A percentile compares a stretch with the other conserved stretches of the same genome.
These are phyloP conservation scores for Bugula neritina DNA, from an alignment of 2,888 invertebrate genomes.

Conservation along the genomic window DNA sequence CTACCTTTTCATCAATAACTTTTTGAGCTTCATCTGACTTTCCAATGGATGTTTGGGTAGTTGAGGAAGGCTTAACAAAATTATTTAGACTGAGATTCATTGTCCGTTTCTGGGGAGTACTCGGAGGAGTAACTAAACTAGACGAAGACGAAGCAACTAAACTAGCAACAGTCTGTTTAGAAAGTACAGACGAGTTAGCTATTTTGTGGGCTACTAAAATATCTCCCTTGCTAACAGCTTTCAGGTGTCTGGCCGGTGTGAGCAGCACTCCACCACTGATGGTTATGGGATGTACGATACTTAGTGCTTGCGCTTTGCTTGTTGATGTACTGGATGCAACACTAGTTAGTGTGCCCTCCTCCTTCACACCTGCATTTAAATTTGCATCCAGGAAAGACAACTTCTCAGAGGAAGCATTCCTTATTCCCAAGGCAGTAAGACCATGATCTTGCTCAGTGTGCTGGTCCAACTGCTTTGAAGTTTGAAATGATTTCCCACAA, in stretches of 20 bases:
- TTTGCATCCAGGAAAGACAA: not conserved
- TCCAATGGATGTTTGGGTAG: too few species aligned
- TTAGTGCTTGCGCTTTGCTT: not conserved
- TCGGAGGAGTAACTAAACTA: constrained; percentile 19
- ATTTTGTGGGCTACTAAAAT: constrained; percentile 16
- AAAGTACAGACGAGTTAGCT: not conserved
- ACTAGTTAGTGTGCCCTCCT: not conserved
- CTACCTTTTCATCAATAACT: constrained; percentile 7
- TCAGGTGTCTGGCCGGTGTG: not conserved
- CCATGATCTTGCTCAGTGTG: constrained; percentile 1
- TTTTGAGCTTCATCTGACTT: not conserved
- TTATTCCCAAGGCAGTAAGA: not conserved
- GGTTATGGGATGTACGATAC: constrained; percentile 14
- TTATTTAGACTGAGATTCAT: constrained; percentile 24
- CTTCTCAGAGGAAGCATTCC: not conserved
- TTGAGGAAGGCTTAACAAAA: not conserved
- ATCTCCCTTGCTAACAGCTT: constrained; percentile 15
- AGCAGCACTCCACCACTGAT: constrained; percentile 21
- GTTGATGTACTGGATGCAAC: not conserved
- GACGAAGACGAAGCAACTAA: not conserved
- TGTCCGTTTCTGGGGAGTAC: constrained; percentile 10
- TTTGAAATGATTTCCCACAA: constrained; percentile 63
- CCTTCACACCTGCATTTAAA: not conserved
- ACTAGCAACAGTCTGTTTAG: constrained; percentile 9
- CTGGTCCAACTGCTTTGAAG: constrained; percentile 12